Evolutionary conservation across 2,113 vertebrate species (phyloP).

Genomic region (Prionailurus bengalensis): DNA sequence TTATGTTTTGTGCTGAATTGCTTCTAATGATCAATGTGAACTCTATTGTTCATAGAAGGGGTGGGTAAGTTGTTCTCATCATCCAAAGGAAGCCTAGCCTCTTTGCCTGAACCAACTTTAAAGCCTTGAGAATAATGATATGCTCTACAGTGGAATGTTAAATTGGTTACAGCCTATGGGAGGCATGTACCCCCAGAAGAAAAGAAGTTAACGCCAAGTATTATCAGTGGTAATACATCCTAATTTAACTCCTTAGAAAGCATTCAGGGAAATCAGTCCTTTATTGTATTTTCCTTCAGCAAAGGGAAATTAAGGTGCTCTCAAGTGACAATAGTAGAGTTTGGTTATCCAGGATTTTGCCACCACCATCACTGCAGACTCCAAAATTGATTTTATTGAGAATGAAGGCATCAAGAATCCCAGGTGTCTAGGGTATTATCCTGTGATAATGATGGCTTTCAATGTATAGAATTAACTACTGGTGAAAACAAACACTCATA

Average conservation of each 20-base stretch:
- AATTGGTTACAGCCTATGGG: slow-evolving; percentile 30
- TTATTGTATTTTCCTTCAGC: slow-evolving; percentile 45
- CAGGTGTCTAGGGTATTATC: not conserved
- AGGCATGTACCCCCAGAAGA: not conserved
- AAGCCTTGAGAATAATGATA: slow-evolving; percentile 50
- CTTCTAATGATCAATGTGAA: slow-evolving; percentile 74
- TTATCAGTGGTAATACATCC: slow-evolving; percentile 15
- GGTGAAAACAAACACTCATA: not conserved
- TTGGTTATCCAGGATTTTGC: slow-evolving; percentile 53
- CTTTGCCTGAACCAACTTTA: slow-evolving; percentile 51
- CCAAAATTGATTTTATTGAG: not conserved
- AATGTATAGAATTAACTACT: not conserved
- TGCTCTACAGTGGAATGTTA: not conserved
- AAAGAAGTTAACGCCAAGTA: not conserved
- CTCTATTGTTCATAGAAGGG: slow-evolving; percentile 74
- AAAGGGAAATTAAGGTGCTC: slow-evolving; percentile 86
- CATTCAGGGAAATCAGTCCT: slow-evolving; percentile 46
- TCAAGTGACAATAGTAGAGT: slow-evolving; percentile 85
- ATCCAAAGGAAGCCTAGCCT: not conserved
- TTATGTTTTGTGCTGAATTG: slow-evolving; percentile 81
- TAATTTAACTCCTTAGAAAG: slow-evolving; percentile 71
- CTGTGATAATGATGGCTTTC: not conserved
- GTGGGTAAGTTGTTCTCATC: slow-evolving; percentile 62
- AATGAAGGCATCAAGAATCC: slow-evolving; percentile 14
- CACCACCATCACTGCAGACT: not conserved